phyloP scores from a whole-genome alignment of 2,888 invertebrate species.

The Balanococcus diminutus region DNA sequence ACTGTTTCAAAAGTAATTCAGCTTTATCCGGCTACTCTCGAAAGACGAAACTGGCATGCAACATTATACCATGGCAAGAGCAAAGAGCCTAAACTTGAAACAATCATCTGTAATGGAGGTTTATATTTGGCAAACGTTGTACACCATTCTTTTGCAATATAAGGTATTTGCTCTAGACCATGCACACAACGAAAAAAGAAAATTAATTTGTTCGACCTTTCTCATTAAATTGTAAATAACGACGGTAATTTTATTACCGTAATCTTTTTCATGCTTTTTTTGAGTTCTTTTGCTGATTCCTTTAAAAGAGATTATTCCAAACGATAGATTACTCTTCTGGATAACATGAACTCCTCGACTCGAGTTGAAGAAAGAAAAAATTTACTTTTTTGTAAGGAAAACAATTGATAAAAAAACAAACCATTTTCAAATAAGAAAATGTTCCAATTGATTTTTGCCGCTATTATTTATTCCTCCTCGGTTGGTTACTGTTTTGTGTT shows the following conservation, averaged over 20 bases:
- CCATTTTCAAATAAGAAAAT: not conserved
- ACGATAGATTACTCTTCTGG: constrained; percentile 12
- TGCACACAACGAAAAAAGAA: constrained; percentile 37
- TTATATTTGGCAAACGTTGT: constrained; percentile 28
- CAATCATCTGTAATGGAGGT: constrained; percentile 31
- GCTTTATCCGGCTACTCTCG: constrained; percentile 18
- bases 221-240: constrained; percentile 42
- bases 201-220: constrained; percentile 42
- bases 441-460: constrained; percentile 35
- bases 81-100: constrained; percentile 38
- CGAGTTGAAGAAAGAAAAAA: not conserved
- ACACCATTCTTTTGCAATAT: not conserved
- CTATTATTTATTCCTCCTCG: constrained; percentile 21
- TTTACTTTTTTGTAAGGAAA: not conserved
- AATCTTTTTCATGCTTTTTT: constrained; percentile 28
- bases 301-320: constrained; percentile 33
- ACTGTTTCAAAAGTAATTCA: constrained; percentile 21
- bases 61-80: constrained; percentile 2
- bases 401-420: constrained; percentile 32
- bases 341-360: constrained; percentile 28
- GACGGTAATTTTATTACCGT: constrained; percentile 35
- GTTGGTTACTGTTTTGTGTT: not conserved
- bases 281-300: constrained; percentile 36
- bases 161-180: constrained; percentile 10
- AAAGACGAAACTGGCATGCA: constrained; percentile 26